Evolutionary conservation across 2,888 invertebrate species (phyloP).

Genomic region (Blastobasis lacticolella): DNA sequence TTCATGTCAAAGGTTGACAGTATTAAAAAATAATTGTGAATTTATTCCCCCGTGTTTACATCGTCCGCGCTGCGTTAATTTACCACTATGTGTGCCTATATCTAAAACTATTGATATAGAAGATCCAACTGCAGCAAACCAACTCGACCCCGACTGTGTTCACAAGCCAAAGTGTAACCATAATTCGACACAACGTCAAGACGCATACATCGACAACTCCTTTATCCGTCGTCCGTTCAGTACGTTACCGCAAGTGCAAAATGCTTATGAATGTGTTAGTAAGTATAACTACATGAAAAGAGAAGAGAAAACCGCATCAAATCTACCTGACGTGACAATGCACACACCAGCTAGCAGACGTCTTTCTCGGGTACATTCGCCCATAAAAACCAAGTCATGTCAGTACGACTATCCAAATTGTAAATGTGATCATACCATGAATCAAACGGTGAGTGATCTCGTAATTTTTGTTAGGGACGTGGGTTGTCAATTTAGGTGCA

Average conservation of each 20-base stretch:
- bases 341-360: constrained; percentile 17
- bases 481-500: constrained; percentile 55
- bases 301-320: constrained; percentile 16
- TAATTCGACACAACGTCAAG: constrained; percentile 27
- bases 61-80: constrained; percentile 56
- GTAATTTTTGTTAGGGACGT: constrained; percentile 59
- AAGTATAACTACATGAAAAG: constrained; percentile 28
- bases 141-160: constrained; percentile 24
- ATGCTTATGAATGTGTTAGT: constrained; percentile 30
- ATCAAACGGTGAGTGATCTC: constrained; percentile 27
- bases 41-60: constrained; percentile 56
- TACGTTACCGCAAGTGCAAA: constrained; percentile 26
- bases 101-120: constrained; percentile 44
- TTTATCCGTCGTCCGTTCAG: constrained; percentile 27
- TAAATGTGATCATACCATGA: constrained; percentile 16
- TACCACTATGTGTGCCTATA: constrained; percentile 53
- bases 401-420: constrained; percentile 37
- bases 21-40: constrained; percentile 54
- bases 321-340: background rate
- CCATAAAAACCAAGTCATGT: constrained; percentile 47
- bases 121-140: constrained; percentile 15
- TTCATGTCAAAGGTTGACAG: constrained; percentile 52
- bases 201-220: constrained; percentile 25
- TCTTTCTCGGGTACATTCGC: constrained; percentile 23
- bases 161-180: constrained; percentile 33